Evolutionary conservation across 1,140 invertebrate genomes (phyloP).

Genomic region (Trichonephila clavata): DNA sequence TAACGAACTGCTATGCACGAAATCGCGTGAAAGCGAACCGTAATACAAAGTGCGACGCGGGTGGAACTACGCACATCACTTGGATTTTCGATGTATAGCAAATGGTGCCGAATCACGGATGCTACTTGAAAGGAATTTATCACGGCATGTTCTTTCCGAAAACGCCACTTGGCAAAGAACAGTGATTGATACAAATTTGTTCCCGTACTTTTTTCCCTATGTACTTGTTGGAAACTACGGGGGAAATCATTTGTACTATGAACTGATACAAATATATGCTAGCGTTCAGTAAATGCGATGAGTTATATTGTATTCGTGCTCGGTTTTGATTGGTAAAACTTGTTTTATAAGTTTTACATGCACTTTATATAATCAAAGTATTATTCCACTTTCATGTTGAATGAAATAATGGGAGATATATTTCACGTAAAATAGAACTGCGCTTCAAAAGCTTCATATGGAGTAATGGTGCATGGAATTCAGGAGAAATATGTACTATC

Average conservation of each 20-base stretch:
- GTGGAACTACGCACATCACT: neutral
- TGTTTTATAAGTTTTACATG: too few species aligned
- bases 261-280: neutral
- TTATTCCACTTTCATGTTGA: too few species aligned
- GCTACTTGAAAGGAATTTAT: neutral
- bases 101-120: neutral
- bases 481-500: too few species aligned
- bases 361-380: too few species aligned
- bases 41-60: neutral
- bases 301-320: too few species aligned
- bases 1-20: constrained; percentile 28
- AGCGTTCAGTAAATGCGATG: too few species aligned
- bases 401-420: too few species aligned
- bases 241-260: neutral
- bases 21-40: constrained; percentile 19
- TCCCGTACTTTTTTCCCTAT: neutral
- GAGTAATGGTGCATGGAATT: too few species aligned
- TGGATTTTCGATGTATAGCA: constrained; percentile 21
- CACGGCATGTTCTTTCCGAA: neutral
- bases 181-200: constrained; percentile 1
- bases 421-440: too few species aligned
- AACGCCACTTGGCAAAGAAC: neutral
- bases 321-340: too few species aligned
- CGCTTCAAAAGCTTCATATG: too few species aligned
- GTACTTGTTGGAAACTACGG: neutral